Evolutionary conservation across 1,140 invertebrate species (phyloP).

Genomic region (Drosophila triauraria): DNA sequence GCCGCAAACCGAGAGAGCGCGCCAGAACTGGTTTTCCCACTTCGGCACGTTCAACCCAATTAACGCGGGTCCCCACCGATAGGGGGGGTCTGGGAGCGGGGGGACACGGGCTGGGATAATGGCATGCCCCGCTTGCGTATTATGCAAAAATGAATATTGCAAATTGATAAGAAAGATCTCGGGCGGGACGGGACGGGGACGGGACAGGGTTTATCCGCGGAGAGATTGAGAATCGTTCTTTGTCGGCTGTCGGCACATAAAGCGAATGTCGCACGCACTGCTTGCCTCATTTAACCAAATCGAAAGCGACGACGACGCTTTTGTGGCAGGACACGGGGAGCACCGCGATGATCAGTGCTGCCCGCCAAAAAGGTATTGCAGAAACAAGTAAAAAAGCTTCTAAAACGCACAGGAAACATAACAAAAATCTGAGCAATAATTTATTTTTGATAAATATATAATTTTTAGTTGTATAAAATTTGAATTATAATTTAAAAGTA

Average conservation of each 20-base stretch:
- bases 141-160: conserved; percentile 82
- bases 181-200: not conserved
- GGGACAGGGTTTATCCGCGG: conserved; percentile 2
- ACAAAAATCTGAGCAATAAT: not conserved
- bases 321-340: conserved; percentile 20
- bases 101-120: conserved; percentile 17
- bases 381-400: not conserved
- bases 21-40: conserved; percentile 63
- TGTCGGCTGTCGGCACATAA: conserved; percentile 74
- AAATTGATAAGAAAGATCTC: conserved; percentile 63
- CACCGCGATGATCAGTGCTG: not conserved
- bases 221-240: conserved; percentile 39
- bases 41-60: conserved; percentile 81
- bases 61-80: conserved; percentile 59
- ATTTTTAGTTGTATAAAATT: not conserved
- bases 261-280: conserved; percentile 82
- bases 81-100: conserved; percentile 10
- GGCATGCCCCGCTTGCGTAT: conserved; percentile 56
- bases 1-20: conserved; percentile 37
- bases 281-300: conserved; percentile 81
- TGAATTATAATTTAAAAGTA: too few relatives aligned
- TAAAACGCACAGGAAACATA: too few relatives aligned
- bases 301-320: conserved; percentile 73
- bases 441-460: too few relatives aligned
- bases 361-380: conserved; percentile 54